phyloP scores from a whole-genome alignment of 2,888 invertebrate species.

The Epirrhoe alternata region DNA sequence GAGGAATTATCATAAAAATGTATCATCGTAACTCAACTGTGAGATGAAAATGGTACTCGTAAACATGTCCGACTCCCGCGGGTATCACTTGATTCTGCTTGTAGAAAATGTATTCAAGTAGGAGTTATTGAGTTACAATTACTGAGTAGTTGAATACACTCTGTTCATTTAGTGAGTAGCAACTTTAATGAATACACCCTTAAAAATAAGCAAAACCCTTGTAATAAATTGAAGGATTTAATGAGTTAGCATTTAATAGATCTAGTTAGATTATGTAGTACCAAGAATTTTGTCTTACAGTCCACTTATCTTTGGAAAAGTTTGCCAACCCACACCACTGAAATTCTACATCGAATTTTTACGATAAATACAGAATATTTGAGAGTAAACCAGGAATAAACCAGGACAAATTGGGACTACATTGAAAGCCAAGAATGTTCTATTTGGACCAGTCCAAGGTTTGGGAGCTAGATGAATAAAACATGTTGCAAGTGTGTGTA shows the following conservation, averaged over 20 bases:
- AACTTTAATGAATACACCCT: no score
- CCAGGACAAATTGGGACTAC: conserved; percentile 8
- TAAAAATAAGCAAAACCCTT: no score
- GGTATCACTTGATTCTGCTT: not conserved
- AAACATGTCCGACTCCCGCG: conserved; percentile 15
- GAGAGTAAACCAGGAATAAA: not conserved
- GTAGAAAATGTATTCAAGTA: not conserved
- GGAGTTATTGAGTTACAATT: not conserved
- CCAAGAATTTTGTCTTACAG: no score
- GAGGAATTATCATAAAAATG: conserved; percentile 36
- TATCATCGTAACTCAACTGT: conserved; percentile 32
- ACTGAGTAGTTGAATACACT: not conserved
- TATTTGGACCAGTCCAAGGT: conserved; percentile 12
- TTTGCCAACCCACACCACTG: not conserved
- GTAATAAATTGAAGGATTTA: no score
- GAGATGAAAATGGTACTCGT: conserved; percentile 28
- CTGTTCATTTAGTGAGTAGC: no score
- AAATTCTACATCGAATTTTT: not conserved
- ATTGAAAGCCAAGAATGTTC: conserved; percentile 19
- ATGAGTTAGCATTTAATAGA: no score
- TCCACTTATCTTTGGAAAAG: no score
- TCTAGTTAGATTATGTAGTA: no score
- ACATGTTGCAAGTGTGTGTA: conserved; percentile 16
- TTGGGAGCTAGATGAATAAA: conserved; percentile 22
- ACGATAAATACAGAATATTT: not conserved